A percentile compares a stretch with the other conserved stretches of the same genome.
Evolutionary conservation across 1,140 invertebrate genomes (phyloP).

Genomic region (Camponotus floridanus): DNA sequence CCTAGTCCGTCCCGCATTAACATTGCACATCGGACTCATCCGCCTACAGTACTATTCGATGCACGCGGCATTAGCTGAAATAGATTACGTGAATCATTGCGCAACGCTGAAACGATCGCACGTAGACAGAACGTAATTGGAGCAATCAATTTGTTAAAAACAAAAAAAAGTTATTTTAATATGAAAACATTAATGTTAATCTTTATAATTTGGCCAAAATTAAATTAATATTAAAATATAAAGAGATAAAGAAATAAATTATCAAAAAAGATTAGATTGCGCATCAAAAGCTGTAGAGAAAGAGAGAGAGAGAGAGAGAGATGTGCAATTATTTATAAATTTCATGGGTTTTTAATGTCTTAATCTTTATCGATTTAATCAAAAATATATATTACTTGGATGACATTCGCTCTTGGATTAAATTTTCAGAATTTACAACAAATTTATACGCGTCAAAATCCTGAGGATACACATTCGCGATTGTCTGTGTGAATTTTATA

Average conservation of each 20-base stretch:
- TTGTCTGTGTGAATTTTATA: background rate
- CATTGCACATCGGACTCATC: constrained; percentile 47
- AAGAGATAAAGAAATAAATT: no score
- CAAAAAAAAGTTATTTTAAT: background rate
- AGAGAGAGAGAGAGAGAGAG: no score
- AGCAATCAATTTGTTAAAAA: background rate
- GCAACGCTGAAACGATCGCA: background rate
- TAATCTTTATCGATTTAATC: background rate
- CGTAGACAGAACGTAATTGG: background rate
- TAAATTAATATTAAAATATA: no score
- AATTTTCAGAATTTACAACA: background rate
- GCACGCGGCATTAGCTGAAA: constrained; percentile 51
- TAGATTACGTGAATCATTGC: constrained; percentile 46
- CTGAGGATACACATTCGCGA: background rate
- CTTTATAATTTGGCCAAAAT: background rate
- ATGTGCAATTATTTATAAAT: no score
- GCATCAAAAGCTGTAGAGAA: no score
- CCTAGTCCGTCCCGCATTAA: constrained; percentile 53
- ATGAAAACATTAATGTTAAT: background rate
- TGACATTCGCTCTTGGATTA: background rate
- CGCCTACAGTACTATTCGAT: constrained; percentile 46
- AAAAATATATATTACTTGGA: background rate
- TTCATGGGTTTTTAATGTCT: background rate
- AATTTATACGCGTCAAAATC: background rate
- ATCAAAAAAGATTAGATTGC: background rate